Evolutionary conservation across 1,140 invertebrate genomes (phyloP).

Genomic region (Epicauta chinensis): DNA sequence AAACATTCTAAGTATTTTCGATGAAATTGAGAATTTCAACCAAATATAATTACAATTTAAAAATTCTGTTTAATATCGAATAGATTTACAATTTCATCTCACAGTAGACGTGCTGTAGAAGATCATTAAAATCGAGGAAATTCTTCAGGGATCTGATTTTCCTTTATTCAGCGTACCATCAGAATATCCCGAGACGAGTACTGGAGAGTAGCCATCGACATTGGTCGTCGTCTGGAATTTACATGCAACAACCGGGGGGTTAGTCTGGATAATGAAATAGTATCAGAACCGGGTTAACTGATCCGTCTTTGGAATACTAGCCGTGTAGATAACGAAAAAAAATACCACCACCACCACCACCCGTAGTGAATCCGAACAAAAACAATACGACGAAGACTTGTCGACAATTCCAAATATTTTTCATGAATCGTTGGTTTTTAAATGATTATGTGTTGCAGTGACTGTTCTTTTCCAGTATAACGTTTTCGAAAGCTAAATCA

Average conservation of each 20-base stretch:
- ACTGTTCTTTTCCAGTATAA: slow-evolving; percentile 8
- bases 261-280: slow-evolving; percentile 24
- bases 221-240: slow-evolving; percentile 33
- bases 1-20: too few species aligned
- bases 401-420: slow-evolving; percentile 6
- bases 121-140: slow-evolving; percentile 31
- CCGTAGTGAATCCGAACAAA: slow-evolving; percentile 9
- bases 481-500: slow-evolving; percentile 16
- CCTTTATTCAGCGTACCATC: slow-evolving; percentile 31
- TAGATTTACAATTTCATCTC: background rate
- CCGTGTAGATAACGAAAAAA: too few species aligned
- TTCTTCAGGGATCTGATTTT: slow-evolving; percentile 35
- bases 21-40: too few species aligned
- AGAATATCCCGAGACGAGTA: slow-evolving; percentile 15
- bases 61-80: too few species aligned
- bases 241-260: slow-evolving; percentile 35
- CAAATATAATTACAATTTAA: too few species aligned
- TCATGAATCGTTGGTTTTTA: background rate
- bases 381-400: slow-evolving; percentile 7
- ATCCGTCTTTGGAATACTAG: background rate
- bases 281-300: slow-evolving; percentile 11
- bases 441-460: background rate
- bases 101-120: slow-evolving; percentile 3
- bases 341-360: slow-evolving; percentile 3
- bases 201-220: too few species aligned